phyloP scores from a whole-genome alignment of 1,140 invertebrate species.

The Drosophila serrata region DNA sequence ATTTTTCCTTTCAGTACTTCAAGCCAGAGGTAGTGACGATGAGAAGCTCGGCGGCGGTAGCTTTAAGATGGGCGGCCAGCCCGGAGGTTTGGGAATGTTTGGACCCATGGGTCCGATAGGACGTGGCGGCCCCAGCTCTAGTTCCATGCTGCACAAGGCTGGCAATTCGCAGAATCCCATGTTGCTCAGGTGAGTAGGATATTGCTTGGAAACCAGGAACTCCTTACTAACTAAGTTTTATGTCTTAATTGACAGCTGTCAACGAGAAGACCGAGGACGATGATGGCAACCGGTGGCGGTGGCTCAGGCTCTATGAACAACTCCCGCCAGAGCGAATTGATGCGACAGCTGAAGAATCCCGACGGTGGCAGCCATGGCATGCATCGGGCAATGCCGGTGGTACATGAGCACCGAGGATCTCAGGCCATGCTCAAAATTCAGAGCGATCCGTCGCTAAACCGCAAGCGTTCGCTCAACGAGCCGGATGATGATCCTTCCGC shows the following conservation, averaged over 20 bases:
- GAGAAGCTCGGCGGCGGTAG: conserved; percentile 86
- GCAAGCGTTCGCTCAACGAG: conserved; percentile 90
- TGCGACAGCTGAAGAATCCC: conserved; percentile 92
- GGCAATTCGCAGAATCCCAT: conserved; percentile 87
- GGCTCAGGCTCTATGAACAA: conserved; percentile 42
- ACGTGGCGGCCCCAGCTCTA: conserved; percentile 28
- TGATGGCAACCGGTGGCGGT: conserved; percentile 86
- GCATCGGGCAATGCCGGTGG: conserved; percentile 83
- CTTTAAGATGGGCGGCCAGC: conserved; percentile 63
- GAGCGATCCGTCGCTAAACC: conserved; percentile 86
- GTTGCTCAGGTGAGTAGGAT: conserved; percentile 89
- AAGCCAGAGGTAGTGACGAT: conserved; percentile 90
- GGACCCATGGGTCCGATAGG: conserved; percentile 48
- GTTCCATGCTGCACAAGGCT: conserved; percentile 64
- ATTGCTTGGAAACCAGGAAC: fast-evolving
- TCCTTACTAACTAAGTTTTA: not conserved
- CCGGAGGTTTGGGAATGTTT: conserved; percentile 55
- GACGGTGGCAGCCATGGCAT: conserved; percentile 87
- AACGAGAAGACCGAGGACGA: conserved; percentile 94
- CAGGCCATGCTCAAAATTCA: conserved; percentile 86
- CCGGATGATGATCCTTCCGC: conserved; percentile 87
- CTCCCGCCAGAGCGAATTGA: conserved; percentile 90
- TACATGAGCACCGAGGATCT: conserved; percentile 84
- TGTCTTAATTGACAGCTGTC: conserved; percentile 88
- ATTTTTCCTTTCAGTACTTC: too few species aligned